Conservation (phyloP, 2,888 invertebrate genomes). For the Chaetogeoica ovagalla region DNA sequence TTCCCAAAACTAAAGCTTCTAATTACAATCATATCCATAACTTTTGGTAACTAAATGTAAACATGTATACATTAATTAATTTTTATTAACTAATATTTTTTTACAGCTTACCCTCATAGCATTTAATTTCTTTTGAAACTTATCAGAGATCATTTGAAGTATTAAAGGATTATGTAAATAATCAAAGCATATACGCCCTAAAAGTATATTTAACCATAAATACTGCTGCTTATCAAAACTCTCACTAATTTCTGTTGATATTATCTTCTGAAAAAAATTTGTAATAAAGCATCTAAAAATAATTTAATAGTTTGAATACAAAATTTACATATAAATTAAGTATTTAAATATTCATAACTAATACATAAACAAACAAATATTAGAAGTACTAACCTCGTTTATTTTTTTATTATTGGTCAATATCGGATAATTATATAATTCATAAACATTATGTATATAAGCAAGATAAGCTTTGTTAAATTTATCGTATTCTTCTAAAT, state of each 20-base stretch:
- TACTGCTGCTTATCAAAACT: conserved; percentile 22
- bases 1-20: conserved; percentile 50
- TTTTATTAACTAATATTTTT: not conserved
- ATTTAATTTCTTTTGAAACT: conserved; percentile 82
- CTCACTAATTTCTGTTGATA: not conserved
- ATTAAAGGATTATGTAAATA: conserved; percentile 74
- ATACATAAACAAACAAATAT: not conserved
- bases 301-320: not conserved
- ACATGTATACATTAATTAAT: not conserved
- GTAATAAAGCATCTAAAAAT: not conserved
- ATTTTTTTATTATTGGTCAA: conserved; percentile 1
- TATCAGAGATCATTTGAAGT: conserved; percentile 71
- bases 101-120: conserved; percentile 71
- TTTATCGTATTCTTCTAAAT: conserved; percentile 52
- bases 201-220: conserved; percentile 76
- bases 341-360: not conserved
- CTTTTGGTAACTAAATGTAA: conserved; percentile 40
- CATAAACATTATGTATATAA: conserved; percentile 47
- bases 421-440: conserved; percentile 32
- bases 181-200: conserved; percentile 81
- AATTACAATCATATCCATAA: conserved; percentile 49
- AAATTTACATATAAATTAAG: not conserved
- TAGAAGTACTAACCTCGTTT: conserved; percentile 15
- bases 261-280: conserved; percentile 19
- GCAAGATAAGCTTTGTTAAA: conserved; percentile 43